Base-by-base conservation (phyloP, 2,113 vertebrate genomes). In the Hippocampus guttulatus region DNA sequence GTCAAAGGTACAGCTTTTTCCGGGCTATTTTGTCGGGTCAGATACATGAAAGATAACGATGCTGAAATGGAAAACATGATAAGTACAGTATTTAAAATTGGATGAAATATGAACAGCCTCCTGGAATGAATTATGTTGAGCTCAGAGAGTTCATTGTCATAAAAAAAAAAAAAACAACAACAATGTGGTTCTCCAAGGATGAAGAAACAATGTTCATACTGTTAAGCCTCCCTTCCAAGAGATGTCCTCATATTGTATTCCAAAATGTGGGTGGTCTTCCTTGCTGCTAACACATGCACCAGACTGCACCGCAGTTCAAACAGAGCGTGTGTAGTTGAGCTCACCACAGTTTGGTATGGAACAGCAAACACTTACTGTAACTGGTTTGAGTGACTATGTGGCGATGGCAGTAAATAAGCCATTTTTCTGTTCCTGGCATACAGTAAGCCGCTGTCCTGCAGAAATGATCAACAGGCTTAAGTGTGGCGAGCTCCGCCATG, bases 131-230 rank as follows among this genome's bases (percentile, higher is more conserved):
- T 51, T 51, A 5, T 51, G 18, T 51, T 18, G 47, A 20, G 16
- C 5, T 51, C 47, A 51, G 16, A 51, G 52, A n/a, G 9, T 54
- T n/a, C 21, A 55, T 9, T 55, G 21, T 38, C 33, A 38, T 38
- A 20, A 55, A 55, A 9, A n/a, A n/a, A 55, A 23, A 20, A 55
- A 20, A 55, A 55, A 9, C 10, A 21, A 54, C 11, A 11, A 11
- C 52, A 55, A 55, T 55, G 20, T 55, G 21, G 12, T 14, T 58
- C 55, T 27, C 12, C 21, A 14, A 63, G 81, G 64, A 75, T 47
- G 12, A 45, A 40, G 16, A 76, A 30, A 84, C 81, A 88, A 80
- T 75, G 68, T 27, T 67, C 43, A 69, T 57, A 71, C 74, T 83
- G 80, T 81, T 40, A 73, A n/a, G 21, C 49, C 69, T 16, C 12